Evolutionary conservation across 2,113 vertebrate species (phyloP).

Genomic region (Nipponia nippon): DNA sequence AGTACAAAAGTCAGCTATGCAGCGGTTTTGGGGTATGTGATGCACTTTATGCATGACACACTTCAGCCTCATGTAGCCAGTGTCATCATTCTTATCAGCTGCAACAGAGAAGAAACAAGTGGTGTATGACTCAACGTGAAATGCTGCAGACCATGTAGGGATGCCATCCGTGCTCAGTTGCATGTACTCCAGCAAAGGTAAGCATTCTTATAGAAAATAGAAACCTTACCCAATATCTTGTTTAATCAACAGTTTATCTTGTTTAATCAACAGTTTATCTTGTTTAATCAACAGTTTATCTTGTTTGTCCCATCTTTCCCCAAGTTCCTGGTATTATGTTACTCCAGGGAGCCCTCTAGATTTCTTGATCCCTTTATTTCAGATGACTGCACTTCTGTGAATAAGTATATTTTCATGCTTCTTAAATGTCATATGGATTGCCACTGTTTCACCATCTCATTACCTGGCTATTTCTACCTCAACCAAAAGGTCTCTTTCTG

Average conservation of each 20-base stretch:
- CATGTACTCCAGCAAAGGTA: neutral
- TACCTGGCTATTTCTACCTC: neutral
- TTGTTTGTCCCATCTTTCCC: neutral
- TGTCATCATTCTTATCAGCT: neutral
- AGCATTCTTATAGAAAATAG: neutral
- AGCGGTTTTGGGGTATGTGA: neutral
- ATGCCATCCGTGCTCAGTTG: neutral
- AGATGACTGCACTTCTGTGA: neutral
- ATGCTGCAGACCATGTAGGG: neutral
- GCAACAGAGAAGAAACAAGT: neutral
- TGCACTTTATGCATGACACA: neutral
- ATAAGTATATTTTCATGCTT: neutral
- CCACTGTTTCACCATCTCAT: neutral
- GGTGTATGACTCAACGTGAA: neutral
- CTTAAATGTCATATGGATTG: neutral
- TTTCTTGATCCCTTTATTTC: neutral
- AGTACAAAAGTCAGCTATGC: neutral
- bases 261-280: neutral
- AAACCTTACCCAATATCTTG: neutral
- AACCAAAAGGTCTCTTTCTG: neutral
- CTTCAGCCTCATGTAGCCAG: neutral
- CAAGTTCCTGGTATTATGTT: neutral
- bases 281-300: neutral
- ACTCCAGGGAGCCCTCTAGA: neutral
- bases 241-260: neutral